Evolutionary conservation across 1,140 invertebrate genomes (phyloP), one percentile per base, ranked within the genome.

Genomic region (Elymnias hypermnestra): DNA sequence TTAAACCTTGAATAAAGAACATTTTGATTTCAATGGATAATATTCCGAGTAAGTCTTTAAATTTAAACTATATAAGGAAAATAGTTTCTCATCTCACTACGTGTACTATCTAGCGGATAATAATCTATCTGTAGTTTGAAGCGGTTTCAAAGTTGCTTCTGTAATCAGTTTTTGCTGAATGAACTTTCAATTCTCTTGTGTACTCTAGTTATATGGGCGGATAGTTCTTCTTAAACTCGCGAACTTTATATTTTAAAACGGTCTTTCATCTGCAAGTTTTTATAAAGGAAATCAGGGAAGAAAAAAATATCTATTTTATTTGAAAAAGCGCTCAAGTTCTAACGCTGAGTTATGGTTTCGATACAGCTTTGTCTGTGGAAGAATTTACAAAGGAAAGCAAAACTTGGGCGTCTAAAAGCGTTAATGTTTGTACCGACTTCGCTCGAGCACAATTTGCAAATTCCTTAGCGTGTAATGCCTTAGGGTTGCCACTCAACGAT

Each of bases 191-290:
- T 45, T 52, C 40, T 17, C 45, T 39, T 42, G 42, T 45, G 28
- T 36, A 45, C 38, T 44, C 42, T 52, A 45, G 42, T 52, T 52
- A 52, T 52, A 52, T 52, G 49, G 42, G 28, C 28, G 49, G 36
- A 36, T 52, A 52, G 42, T 44, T 52, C 39, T 52, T 36, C 39
- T 43, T 52, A 53, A 47, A 43, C 51, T 54, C 19, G 7, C 37
- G 26, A 48, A 54, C 39, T 54, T 26, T 55, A 42, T 52, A 42
- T 49, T 54, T 55, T 54, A 48, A 44, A 54, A 49, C 41, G 28
- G 45, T 44, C 33, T 39, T 47, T 54, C 43, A 53, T 55, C 42
- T 53, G 18, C 28, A 29, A 55, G 35, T 54, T 54, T 49, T 26
- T 46, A 46, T 46, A 46, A 46, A 51, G 41, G 50, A 45, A 45